Conservation (phyloP, 2,113 vertebrate species). For the Phocoena phocoena region DNA sequence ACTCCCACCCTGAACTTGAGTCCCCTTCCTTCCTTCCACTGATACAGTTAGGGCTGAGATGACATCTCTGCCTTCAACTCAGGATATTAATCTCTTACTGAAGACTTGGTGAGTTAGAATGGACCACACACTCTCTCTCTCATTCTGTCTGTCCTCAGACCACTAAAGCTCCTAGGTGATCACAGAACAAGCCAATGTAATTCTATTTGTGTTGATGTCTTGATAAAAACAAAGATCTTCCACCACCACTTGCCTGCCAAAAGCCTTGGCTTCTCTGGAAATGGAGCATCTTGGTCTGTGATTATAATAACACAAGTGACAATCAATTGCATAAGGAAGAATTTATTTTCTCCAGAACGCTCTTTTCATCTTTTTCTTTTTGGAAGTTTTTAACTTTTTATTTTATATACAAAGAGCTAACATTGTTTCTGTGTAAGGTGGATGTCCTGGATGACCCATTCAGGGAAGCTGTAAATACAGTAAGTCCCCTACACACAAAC, state of each 20-base stretch:
- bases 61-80: not conserved
- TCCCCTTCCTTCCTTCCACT: not conserved
- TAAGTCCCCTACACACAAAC: too few species aligned
- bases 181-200: not conserved
- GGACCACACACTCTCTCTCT: not conserved
- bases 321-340: not conserved
- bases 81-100: not conserved
- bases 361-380: not conserved
- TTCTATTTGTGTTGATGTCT: not conserved
- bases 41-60: not conserved
- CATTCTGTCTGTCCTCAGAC: not conserved
- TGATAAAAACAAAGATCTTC: conserved; percentile 5
- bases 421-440: not conserved
- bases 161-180: not conserved
- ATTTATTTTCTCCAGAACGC: conserved; percentile 15
- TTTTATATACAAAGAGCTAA: not conserved
- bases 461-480: not conserved
- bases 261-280: not conserved
- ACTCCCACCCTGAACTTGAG: not conserved
- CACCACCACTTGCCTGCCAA: not conserved
- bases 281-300: not conserved
- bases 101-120: not conserved
- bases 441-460: not conserved
- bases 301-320: not conserved
- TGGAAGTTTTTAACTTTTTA: not conserved